Conservation (phyloP, 2,888 invertebrate genomes). For the Xylota segnis region DNA sequence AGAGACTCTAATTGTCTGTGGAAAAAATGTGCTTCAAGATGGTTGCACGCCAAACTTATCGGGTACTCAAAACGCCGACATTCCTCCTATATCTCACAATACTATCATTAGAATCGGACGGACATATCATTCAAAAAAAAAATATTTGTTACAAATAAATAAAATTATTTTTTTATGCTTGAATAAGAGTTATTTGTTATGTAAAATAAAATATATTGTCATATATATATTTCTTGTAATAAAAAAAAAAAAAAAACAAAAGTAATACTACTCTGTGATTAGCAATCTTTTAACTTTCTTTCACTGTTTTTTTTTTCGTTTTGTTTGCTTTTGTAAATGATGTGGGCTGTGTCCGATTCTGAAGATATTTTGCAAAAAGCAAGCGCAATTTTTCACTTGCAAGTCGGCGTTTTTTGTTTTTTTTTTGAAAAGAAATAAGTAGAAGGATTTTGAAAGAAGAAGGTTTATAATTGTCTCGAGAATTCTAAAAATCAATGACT, state of each 20-base stretch:
- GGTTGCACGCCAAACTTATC: slow-evolving; percentile 70
- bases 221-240: slow-evolving; percentile 53
- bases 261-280: slow-evolving; percentile 68
- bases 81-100: slow-evolving; percentile 10
- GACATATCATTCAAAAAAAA: slow-evolving; percentile 4
- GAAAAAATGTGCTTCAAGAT: slow-evolving; percentile 76
- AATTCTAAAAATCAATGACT: slow-evolving; percentile 41
- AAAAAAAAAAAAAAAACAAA: too few species aligned
- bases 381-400: slow-evolving; percentile 10
- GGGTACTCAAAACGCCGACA: slow-evolving; percentile 61
- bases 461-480: slow-evolving; percentile 49
- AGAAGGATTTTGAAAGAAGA: slow-evolving; percentile 13
- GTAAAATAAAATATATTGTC: slow-evolving; percentile 45
- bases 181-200: slow-evolving; percentile 63
- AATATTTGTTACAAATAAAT: slow-evolving; percentile 1
- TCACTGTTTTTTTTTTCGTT: slow-evolving; percentile 31
- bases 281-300: slow-evolving; percentile 58
- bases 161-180: slow-evolving; percentile 15
- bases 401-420: slow-evolving; percentile 52
- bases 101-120: slow-evolving; percentile 7
- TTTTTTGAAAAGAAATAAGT: slow-evolving; percentile 18
- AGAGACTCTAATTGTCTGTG: slow-evolving; percentile 76
- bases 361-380: slow-evolving; percentile 16
- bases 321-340: slow-evolving; percentile 22
- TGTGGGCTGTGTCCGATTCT: slow-evolving; percentile 50